Base-by-base conservation (phyloP, 2,113 vertebrate genomes). In the Eidolon helvum region DNA sequence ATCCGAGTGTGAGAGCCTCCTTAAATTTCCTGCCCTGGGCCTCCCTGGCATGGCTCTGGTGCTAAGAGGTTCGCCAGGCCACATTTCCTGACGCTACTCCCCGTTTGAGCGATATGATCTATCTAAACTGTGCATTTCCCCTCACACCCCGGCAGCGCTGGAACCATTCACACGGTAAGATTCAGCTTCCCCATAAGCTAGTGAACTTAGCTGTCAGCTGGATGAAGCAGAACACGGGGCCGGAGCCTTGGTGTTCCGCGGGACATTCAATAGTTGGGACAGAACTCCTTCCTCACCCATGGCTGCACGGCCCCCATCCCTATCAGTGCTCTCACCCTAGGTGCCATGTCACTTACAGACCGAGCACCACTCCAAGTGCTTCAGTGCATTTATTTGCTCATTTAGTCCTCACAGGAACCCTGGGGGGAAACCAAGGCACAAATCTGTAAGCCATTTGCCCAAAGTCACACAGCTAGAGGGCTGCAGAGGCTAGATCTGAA, bases 271-370 rank as follows among this genome's bases (percentile, higher is more conserved):
- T 2, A 5, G 53, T 30, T 3, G 28, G 53, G 55, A 40, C 2
- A 11, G 43, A 55, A 26, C 7, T 33, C 55, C 59, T 21, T 69
- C 33, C 59, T 48, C 53, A 8, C 1, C 50, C 12, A 18, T 0
- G 3, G 10, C 66, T 45, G 48, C 61, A 0, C 26, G 1, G 11
- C 11, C 33, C 3, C 40, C 2, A 6, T 4, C 8, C 26, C n/a
- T 2, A 11, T 4, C 1, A 0, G 22, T 0, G 1, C 43, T 8
- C 14, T 40, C n/a, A 30, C 48, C 6, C 14, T 3, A 38, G 7
- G 21, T 6, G 26, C 65, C 16, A 1, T 0, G 16, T 45, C 82
- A 68, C 40, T 43, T 11, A n/a, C 5, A 33, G 38, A 78, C n/a
- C 0, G 0, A 11, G 28, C 19, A 0, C 55, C 16, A 10, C 48